phyloP scores from a whole-genome alignment of 2,113 vertebrate genomes.

The Pholis gunnellus region DNA sequence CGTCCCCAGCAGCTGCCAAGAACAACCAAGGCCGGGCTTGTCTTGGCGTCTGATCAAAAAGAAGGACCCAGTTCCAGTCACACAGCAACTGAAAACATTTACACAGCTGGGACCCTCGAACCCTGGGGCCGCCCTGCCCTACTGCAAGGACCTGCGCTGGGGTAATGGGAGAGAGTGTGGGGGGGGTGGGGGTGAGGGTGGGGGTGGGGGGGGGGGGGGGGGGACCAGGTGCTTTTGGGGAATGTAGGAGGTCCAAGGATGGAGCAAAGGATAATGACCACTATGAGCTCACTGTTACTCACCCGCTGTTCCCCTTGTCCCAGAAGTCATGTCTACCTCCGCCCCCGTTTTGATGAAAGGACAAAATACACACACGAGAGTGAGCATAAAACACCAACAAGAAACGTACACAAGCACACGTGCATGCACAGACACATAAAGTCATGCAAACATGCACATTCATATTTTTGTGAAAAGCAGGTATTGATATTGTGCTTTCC shows the following conservation, averaged over 20 bases:
- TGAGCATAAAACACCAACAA: constrained; percentile 6
- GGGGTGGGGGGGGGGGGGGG: constrained; percentile 7
- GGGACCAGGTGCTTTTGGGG: constrained; percentile 74
- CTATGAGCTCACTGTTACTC: constrained; percentile 63
- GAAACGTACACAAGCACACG: neutral
- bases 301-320: constrained; percentile 48
- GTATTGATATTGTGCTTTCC: neutral
- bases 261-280: constrained; percentile 70
- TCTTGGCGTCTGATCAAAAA: constrained; percentile 95
- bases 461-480: constrained; percentile 3
- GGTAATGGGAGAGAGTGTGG: constrained; percentile 33
- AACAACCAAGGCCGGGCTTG: constrained; percentile 93
- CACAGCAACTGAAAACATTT: constrained; percentile 98
- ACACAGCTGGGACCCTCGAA: constrained; percentile 95
- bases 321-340: constrained; percentile 58
- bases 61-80: constrained; percentile 88
- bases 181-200: neutral
- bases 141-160: constrained; percentile 65
- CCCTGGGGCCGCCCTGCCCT: constrained; percentile 85
- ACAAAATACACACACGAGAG: constrained; percentile 24
- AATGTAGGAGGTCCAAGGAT: constrained; percentile 68
- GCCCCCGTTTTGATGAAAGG: constrained; percentile 27
- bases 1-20: constrained; percentile 91
- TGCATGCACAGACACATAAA: neutral
- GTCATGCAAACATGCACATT: neutral